Evolutionary conservation across 2,888 invertebrate genomes (phyloP), one percentile per base, ranked within the genome.

Genomic region (Clistopyga incitator): DNA sequence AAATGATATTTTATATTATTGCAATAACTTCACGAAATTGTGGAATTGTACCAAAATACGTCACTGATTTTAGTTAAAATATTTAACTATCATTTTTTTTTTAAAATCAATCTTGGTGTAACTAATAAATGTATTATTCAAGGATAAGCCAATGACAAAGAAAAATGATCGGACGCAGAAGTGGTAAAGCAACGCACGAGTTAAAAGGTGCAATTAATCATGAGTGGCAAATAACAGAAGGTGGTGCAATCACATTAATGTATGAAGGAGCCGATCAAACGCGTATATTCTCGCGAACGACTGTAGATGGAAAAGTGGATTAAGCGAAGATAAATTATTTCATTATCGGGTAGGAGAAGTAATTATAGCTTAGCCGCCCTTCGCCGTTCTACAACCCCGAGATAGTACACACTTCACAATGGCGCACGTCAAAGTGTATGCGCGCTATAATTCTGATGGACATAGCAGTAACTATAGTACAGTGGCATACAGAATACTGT

Each of bases 361-460:
- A 74, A 82, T 78, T 65, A 72, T 81, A 72, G 65, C 47, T 65
- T 38, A 15, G 52, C n/a, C 42, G 20, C 45, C 61, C 71, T 45
- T n/a, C 64, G 13, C 18, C 71, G 65, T 71, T 77, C 70, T n/a
- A 59, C 67, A 72, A 81, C 67, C 81, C 67, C 72, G 38, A n/a
- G 45, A 25, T 45, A 54, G 52, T 45, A 56, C 25, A 68, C 23
- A 52, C 61, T n/a, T 47, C 15, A 45, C 45, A 47, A 65, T 34
- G 20, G 20, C 70, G 54, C 18, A 45, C 29, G 68, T 68, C 61
- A 56, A 20, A 18, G 18, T 20, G 15, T 42, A 42, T 6, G 20
- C 13, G 23, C 42, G 45, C 54, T 59, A 11, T 67, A 38, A 52
- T 34, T 18, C 11, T 47, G 34, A 8, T 29, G 45, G 23, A 34